Evolutionary conservation across 1,140 invertebrate species (phyloP).

Genomic region (Phortica variegata): DNA sequence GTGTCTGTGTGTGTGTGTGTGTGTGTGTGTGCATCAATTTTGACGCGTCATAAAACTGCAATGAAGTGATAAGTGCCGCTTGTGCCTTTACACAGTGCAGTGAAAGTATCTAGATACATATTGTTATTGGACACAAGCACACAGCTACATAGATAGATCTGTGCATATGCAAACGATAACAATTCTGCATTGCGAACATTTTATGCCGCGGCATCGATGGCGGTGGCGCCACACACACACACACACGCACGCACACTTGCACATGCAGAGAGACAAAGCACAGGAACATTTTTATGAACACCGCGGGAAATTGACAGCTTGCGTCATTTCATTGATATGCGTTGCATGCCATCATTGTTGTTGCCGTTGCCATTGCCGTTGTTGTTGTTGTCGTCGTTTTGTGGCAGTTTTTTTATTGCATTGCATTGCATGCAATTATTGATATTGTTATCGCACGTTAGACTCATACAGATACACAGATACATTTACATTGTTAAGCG

Average conservation of each 20-base stretch:
- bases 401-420: slow-evolving; percentile 32
- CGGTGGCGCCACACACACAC: slow-evolving; percentile 12
- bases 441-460: slow-evolving; percentile 8
- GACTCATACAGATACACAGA: slow-evolving; percentile 6
- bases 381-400: slow-evolving; percentile 5
- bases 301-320: slow-evolving; percentile 53
- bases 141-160: slow-evolving; percentile 50
- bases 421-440: slow-evolving; percentile 50
- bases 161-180: slow-evolving; percentile 9
- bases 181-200: slow-evolving; percentile 6
- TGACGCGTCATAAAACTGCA: slow-evolving; percentile 55
- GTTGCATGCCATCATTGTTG: not conserved
- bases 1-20: no score
- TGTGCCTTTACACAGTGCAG: slow-evolving; percentile 13
- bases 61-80: slow-evolving; percentile 52
- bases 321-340: slow-evolving; percentile 48
- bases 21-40: slow-evolving; percentile 48
- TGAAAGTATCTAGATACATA: no score
- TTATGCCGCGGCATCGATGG: not conserved
- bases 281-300: slow-evolving; percentile 52
- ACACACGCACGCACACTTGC: slow-evolving; percentile 24
- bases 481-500: slow-evolving; percentile 24
- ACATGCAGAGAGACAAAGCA: slow-evolving; percentile 24
- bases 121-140: no score
- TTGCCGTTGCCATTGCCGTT: slow-evolving; percentile 6